phyloP scores from a whole-genome alignment of 2,113 vertebrate genomes.

The Istiophorus platypterus region DNA sequence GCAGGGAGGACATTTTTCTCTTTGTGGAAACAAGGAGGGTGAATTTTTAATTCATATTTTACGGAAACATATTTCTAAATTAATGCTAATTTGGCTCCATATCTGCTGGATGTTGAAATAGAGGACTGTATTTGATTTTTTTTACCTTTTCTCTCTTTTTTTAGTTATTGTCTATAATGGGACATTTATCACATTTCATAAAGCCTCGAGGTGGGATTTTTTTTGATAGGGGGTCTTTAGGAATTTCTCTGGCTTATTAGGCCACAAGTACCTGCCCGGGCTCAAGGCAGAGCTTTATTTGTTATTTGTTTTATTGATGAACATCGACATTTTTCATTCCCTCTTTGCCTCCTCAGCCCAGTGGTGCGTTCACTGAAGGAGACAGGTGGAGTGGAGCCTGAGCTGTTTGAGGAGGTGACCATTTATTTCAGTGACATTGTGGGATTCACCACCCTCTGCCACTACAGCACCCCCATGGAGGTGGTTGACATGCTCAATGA shows the following conservation, averaged over 20 bases:
- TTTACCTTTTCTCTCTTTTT: not conserved
- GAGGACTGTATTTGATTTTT: not conserved
- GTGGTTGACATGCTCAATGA: constrained; percentile 99
- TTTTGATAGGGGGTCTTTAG: not conserved
- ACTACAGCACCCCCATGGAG: constrained; percentile 98
- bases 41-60: not conserved
- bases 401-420: constrained; percentile 96
- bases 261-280: not conserved
- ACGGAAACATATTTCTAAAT: not conserved
- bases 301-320: not conserved
- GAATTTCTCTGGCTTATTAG: no score
- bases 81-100: no score
- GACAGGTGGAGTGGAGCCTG: constrained; percentile 93
- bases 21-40: not conserved
- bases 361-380: constrained; percentile 98
- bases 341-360: constrained; percentile 80
- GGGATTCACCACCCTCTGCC: constrained; percentile 97
- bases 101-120: not conserved
- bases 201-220: not conserved
- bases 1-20: not conserved
- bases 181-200: not conserved
- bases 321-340: not conserved
- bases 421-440: constrained; percentile 99
- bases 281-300: not conserved
- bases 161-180: no score